Percentiles rank a stretch among this genome's conserved stretches.
Conservation (phyloP, 92 coral and sea anemone species). For the Parazoanthus atlanticus region DNA sequence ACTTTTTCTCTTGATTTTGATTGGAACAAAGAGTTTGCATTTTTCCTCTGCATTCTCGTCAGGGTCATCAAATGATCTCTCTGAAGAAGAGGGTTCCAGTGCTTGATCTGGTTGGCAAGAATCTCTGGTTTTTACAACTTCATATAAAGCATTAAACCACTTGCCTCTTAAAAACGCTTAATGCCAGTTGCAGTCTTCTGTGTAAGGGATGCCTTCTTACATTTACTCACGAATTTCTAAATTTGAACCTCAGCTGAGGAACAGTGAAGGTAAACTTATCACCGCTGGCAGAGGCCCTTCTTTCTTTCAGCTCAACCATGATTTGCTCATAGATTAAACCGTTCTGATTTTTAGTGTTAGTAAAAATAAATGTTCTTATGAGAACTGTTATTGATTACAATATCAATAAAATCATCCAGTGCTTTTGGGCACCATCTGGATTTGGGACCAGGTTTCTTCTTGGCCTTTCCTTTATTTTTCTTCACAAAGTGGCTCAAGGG, state of each 20-base stretch:
- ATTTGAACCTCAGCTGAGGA: conserved; percentile 55
- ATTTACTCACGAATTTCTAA: conserved; percentile 54
- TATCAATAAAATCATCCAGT: conserved; percentile 54
- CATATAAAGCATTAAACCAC: conserved; percentile 51
- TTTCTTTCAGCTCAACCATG: conserved; percentile 49
- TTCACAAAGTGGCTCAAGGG: conserved; percentile 23
- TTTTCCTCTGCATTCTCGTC: conserved; percentile 18
- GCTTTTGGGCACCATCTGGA: conserved; percentile 51
- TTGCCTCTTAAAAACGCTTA: conserved; percentile 47
- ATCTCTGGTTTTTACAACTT: conserved; percentile 54
- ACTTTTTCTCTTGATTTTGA: conserved; percentile 4
- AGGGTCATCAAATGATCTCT: conserved; percentile 26
- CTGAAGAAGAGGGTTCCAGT: conserved; percentile 54
- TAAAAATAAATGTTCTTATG: conserved; percentile 46
- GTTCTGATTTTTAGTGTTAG: conserved; percentile 67
- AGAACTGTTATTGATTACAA: conserved; percentile 43
- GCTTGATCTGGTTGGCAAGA: conserved; percentile 66
- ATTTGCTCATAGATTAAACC: conserved; percentile 52
- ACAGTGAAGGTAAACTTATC: conserved; percentile 50
- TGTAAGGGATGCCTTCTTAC: conserved; percentile 59
- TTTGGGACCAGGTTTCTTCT: conserved; percentile 52
- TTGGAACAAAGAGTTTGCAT: conserved; percentile 20
- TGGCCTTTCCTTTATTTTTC: neutral
- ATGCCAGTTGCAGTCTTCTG: conserved; percentile 60
- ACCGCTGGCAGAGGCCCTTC: conserved; percentile 47